Percentiles rank a stretch among this genome's conserved stretches.
phyloP scores from a whole-genome alignment of 2,888 invertebrate species.

The Cynaeus angustus region DNA sequence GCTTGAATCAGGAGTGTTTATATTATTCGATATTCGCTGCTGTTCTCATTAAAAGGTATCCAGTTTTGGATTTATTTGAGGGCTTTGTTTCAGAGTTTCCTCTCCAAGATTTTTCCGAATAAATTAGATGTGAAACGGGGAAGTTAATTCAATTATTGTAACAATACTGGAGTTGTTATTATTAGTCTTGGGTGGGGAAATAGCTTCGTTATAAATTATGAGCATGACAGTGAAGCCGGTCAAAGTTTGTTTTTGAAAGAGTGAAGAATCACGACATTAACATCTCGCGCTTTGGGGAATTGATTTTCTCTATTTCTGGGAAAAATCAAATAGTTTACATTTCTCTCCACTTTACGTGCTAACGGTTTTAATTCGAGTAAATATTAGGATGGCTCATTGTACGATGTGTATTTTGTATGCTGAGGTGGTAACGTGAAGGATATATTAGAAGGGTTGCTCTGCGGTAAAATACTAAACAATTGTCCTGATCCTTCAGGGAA shows the following conservation, averaged over 20 bases:
- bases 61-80: slow-evolving; percentile 11
- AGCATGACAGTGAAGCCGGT: slow-evolving; percentile 29
- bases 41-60: slow-evolving; percentile 35
- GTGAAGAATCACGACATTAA: slow-evolving; percentile 26
- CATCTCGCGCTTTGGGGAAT: slow-evolving; percentile 13
- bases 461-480: slow-evolving; percentile 28
- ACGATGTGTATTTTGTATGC: slow-evolving; percentile 14
- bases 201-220: slow-evolving; percentile 31
- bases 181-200: slow-evolving; percentile 21
- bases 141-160: slow-evolving; percentile 31
- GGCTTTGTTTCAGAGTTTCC: slow-evolving; percentile 27
- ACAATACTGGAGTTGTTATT: slow-evolving; percentile 28
- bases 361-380: slow-evolving; percentile 13
- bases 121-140: slow-evolving; percentile 30
- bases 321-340: slow-evolving; percentile 6
- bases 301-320: slow-evolving; percentile 8
- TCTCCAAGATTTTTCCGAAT: slow-evolving; percentile 18
- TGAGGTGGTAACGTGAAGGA: slow-evolving; percentile 5
- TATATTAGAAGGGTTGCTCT: slow-evolving; percentile 8
- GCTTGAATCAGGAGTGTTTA: slow-evolving; percentile 14
- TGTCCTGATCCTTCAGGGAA: not conserved
- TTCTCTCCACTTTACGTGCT: slow-evolving; percentile 14
- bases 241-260: slow-evolving; percentile 24
- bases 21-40: slow-evolving; percentile 32
- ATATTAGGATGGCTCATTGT: slow-evolving; percentile 25